Conservation (phyloP, 2,113 vertebrate species). For the Rhabdornis inornatus region DNA sequence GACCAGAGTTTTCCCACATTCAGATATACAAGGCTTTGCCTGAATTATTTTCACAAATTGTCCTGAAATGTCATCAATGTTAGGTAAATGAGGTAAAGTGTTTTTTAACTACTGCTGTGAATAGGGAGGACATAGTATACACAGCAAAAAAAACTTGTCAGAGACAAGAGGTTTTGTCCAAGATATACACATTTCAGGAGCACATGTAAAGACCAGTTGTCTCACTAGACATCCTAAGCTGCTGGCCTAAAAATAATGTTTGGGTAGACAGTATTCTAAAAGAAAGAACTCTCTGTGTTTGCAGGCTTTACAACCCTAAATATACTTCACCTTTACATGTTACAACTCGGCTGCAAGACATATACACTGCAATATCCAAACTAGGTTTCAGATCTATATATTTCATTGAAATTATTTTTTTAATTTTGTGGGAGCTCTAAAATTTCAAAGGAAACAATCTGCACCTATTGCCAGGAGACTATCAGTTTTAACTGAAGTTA, state of each 20-base stretch:
- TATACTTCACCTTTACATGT: background rate
- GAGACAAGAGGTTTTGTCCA: background rate
- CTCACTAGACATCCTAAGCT: background rate
- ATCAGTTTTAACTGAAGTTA: background rate
- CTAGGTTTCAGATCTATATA: background rate
- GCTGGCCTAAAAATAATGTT: background rate
- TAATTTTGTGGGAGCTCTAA: background rate
- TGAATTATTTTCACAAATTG: background rate
- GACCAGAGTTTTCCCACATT: background rate
- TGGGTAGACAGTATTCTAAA: background rate
- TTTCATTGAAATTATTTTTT: background rate
- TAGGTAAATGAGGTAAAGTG: background rate
- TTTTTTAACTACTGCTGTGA: background rate
- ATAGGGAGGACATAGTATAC: background rate
- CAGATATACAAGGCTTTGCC: background rate
- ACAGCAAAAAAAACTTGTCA: background rate
- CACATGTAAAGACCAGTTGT: background rate
- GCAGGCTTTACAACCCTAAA: background rate
- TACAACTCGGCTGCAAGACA: background rate
- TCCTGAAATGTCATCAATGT: background rate
- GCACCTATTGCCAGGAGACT: background rate
- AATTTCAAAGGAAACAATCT: background rate
- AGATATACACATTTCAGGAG: background rate
- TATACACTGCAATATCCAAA: background rate
- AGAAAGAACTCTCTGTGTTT: background rate